A percentile compares a stretch with the other conserved stretches of the same genome.
These are phyloP conservation scores for Puffinus mauretanicus DNA, from an alignment of 2,113 vertebrate genomes.

Conservation along the genomic window DNA sequence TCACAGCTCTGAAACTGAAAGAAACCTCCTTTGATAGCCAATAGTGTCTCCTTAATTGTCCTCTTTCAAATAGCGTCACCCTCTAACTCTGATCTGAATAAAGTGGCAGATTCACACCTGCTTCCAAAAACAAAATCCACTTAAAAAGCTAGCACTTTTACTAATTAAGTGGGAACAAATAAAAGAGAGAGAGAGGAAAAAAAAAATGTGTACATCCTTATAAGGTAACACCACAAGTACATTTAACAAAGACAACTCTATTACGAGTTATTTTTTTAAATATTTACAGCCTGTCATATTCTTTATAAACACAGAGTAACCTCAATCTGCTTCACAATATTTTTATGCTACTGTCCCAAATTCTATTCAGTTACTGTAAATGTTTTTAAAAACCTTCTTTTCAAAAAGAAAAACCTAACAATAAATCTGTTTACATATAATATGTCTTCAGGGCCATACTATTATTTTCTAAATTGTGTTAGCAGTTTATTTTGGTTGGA, in stretches of 20 bases:
- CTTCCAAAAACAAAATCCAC: background rate
- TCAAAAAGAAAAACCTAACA: background rate
- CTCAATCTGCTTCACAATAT: background rate
- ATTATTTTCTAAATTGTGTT: fast-evolving
- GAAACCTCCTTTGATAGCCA: background rate
- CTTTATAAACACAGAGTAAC: background rate
- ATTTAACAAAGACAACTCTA: background rate
- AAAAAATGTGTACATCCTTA: background rate
- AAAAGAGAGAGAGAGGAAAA: background rate
- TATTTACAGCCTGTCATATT: background rate
- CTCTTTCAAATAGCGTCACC: background rate
- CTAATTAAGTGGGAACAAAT: background rate
- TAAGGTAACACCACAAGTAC: background rate
- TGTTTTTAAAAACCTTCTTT: background rate
- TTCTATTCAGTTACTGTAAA: background rate
- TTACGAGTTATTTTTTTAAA: background rate
- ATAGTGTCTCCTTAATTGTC: background rate
- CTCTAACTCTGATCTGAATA: background rate
- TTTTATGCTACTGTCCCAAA: background rate
- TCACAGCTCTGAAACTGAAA: background rate
- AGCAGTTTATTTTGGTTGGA: background rate
- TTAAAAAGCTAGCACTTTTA: background rate
- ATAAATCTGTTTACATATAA: background rate
- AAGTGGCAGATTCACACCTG: background rate
- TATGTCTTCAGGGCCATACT: background rate